Percentiles rank a stretch among this genome's conserved stretches.
phyloP scores from a whole-genome alignment of 2,113 vertebrate species.

The Fukomys damarensis region DNA sequence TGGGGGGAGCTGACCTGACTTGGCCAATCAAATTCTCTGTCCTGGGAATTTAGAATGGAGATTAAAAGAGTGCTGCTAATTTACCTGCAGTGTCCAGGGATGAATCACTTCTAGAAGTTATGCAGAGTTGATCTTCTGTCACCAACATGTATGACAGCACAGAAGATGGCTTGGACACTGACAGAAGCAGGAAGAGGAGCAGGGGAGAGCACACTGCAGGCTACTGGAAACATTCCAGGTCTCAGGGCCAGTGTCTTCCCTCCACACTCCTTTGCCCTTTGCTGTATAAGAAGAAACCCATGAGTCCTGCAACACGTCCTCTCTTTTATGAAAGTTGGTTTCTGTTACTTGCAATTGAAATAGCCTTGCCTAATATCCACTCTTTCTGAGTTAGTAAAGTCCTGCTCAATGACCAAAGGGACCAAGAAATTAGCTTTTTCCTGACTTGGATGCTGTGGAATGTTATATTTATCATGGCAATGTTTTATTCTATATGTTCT shows the following conservation, averaged over 20 bases:
- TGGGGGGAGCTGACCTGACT: neutral
- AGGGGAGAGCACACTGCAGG: fast-evolving
- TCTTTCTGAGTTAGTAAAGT: neutral
- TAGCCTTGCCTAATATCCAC: neutral
- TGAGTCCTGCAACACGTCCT: neutral
- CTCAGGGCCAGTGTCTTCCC: neutral
- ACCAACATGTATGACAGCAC: neutral
- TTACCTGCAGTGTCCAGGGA: neutral
- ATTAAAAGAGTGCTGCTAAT: neutral
- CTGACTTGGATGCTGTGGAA: neutral
- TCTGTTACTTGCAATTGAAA: neutral
- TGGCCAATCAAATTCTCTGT: neutral
- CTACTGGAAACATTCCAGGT: neutral
- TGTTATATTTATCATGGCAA: neutral
- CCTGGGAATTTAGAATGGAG: neutral
- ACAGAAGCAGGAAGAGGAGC: neutral
- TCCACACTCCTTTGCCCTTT: neutral
- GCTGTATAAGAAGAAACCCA: neutral
- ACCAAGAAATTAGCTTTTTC: neutral
- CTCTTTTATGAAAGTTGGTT: neutral
- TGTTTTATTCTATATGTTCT: neutral
- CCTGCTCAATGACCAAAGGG: neutral
- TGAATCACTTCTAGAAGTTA: neutral
- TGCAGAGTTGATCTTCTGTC: neutral
- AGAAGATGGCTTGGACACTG: neutral